These are phyloP conservation scores for Sinohyriopsis cumingii DNA, from an alignment of 2,888 invertebrate species.

Conservation along the genomic window DNA sequence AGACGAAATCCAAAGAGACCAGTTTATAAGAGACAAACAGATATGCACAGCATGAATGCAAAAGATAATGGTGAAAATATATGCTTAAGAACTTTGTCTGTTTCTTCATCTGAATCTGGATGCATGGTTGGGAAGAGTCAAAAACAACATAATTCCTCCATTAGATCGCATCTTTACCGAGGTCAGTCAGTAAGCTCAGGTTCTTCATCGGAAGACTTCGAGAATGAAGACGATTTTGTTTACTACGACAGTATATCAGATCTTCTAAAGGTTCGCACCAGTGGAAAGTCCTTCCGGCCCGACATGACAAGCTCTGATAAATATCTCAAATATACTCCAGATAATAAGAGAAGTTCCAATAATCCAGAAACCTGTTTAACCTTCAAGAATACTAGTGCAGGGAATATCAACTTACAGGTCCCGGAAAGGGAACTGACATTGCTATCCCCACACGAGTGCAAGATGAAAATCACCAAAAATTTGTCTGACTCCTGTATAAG, in stretches of 20 bases:
- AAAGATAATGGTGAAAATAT: constrained; percentile 10
- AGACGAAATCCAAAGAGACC: constrained; percentile 19
- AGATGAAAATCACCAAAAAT: too few relatives aligned
- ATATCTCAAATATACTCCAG: too few relatives aligned
- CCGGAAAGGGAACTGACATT: too few relatives aligned
- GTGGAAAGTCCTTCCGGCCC: too few relatives aligned
- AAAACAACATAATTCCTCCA: too few relatives aligned
- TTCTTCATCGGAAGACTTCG: constrained; percentile 32
- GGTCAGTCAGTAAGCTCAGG: constrained; percentile 30
- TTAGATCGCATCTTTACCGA: constrained; percentile 11
- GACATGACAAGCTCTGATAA: too few relatives aligned
- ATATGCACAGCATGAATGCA: constrained; percentile 21
- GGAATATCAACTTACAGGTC: too few relatives aligned
- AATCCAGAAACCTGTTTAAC: too few relatives aligned
- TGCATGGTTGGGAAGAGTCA: background rate
- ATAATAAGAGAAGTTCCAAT: too few relatives aligned
- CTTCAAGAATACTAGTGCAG: too few relatives aligned
- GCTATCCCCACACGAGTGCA: too few relatives aligned
- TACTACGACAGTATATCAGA: constrained; percentile 38
- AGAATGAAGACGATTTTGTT: constrained; percentile 36
- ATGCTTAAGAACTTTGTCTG: constrained; percentile 7
- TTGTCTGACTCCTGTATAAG: too few relatives aligned
- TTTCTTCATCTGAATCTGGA: constrained; percentile 16
- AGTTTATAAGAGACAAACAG: constrained; percentile 23
- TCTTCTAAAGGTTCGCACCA: constrained; percentile 28